These are phyloP conservation scores for Melanophora roralis DNA, from an alignment of 2,888 invertebrate genomes.

Conservation along the genomic window DNA sequence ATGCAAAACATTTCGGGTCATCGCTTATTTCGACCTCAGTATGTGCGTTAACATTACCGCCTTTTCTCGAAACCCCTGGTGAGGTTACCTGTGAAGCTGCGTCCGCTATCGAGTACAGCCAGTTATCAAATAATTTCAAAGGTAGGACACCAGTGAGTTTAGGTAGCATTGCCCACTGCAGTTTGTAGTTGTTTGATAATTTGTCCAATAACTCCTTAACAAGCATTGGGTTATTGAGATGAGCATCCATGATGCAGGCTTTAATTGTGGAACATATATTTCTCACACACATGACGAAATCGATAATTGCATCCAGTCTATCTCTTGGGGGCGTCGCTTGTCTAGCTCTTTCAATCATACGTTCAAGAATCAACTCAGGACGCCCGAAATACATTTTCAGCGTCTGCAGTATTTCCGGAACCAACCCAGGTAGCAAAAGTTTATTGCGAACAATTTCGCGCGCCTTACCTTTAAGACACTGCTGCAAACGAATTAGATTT, in stretches of 20 bases:
- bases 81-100: constrained; percentile 26
- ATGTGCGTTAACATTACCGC: background rate
- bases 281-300: background rate
- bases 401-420: constrained; percentile 5
- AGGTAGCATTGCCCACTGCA: constrained; percentile 27
- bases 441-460: background rate
- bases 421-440: background rate
- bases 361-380: too few relatives aligned
- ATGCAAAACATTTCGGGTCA: background rate
- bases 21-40: background rate
- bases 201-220: background rate
- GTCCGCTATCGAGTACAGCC: constrained; percentile 19
- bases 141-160: background rate
- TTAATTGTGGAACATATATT: constrained; percentile 20
- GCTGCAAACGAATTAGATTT: constrained; percentile 12
- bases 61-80: background rate
- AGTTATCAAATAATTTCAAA: constrained; percentile 6
- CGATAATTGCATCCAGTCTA: background rate
- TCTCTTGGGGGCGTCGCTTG: constrained; percentile 5
- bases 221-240: constrained; percentile 24
- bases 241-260: constrained; percentile 2
- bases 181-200: background rate
- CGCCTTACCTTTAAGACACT: constrained; percentile 13
- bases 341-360: constrained; percentile 29
- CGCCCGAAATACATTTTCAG: constrained; percentile 14